Percentiles rank a stretch among this genome's conserved stretches.
phyloP scores from a whole-genome alignment of 2,888 invertebrate species.

The Idaea aversata region DNA sequence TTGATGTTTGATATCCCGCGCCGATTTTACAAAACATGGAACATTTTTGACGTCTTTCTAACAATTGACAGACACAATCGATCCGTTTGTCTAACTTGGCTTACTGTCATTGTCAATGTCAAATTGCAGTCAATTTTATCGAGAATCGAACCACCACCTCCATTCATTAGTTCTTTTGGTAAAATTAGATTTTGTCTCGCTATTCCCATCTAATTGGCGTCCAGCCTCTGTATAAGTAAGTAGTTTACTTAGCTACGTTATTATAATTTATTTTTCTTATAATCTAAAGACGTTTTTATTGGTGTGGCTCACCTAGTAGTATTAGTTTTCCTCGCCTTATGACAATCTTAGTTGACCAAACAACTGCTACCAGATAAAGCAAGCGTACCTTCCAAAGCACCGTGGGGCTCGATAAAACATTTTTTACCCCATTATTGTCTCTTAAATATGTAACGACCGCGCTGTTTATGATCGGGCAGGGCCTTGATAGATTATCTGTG shows the following conservation, averaged over 20 bases:
- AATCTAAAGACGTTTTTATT: neutral
- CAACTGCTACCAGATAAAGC: too few relatives aligned
- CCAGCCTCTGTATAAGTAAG: constrained; percentile 38
- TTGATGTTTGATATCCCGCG: neutral
- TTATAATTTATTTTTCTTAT: neutral
- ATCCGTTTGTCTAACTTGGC: neutral
- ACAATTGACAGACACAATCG: neutral
- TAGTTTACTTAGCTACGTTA: constrained; percentile 10
- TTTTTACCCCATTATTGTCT: too few relatives aligned
- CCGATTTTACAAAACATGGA: neutral
- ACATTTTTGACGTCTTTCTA: neutral
- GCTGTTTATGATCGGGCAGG: too few relatives aligned
- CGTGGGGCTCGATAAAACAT: too few relatives aligned
- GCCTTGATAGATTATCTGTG: neutral
- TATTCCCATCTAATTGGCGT: constrained; percentile 27
- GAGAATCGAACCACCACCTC: neutral
- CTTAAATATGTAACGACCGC: too few relatives aligned
- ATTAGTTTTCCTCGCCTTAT: neutral
- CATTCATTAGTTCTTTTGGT: neutral
- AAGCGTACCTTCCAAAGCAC: too few relatives aligned
- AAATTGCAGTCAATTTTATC: neutral
- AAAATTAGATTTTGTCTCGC: neutral
- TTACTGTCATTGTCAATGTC: neutral
- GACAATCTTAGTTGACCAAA: neutral
- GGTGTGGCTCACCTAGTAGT: neutral